Conservation (phyloP, 2,888 invertebrate genomes). For the Eurytoma californica region DNA sequence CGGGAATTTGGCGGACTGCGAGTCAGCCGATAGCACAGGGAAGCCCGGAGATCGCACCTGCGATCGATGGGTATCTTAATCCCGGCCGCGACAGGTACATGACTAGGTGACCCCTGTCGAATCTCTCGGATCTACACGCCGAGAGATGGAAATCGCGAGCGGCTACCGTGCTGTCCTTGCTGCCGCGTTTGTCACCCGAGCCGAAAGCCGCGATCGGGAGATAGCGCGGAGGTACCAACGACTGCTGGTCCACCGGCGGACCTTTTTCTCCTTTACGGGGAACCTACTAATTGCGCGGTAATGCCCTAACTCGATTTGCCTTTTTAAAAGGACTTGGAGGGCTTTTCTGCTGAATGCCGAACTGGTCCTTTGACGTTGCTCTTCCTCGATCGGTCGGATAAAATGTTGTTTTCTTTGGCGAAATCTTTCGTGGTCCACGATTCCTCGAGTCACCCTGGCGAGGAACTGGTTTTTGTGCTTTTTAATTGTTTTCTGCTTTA, state of each 20-base stretch:
- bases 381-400: background rate
- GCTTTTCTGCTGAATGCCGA: background rate
- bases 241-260: background rate
- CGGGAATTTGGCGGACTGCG: background rate
- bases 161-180: background rate
- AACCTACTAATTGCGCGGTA: conserved; percentile 8
- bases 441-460: too few relatives aligned
- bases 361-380: background rate
- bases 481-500: background rate
- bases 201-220: background rate
- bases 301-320: conserved; percentile 23
- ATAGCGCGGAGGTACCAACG: background rate
- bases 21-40: background rate
- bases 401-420: conserved; percentile 2
- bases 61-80: conserved; percentile 40
- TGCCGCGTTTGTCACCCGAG: background rate
- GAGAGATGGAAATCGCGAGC: background rate
- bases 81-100: conserved; percentile 23
- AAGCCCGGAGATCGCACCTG: background rate
- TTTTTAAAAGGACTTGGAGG: conserved; percentile 3
- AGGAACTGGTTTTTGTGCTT: too few relatives aligned
- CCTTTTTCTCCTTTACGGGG: background rate
- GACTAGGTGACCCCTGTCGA: conserved; percentile 1
- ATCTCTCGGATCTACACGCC: conserved; percentile 27
- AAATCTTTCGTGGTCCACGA: conserved; percentile 2